phyloP scores from a whole-genome alignment of 2,797 vertebrate species.

The Serranus cabrilla region DNA sequence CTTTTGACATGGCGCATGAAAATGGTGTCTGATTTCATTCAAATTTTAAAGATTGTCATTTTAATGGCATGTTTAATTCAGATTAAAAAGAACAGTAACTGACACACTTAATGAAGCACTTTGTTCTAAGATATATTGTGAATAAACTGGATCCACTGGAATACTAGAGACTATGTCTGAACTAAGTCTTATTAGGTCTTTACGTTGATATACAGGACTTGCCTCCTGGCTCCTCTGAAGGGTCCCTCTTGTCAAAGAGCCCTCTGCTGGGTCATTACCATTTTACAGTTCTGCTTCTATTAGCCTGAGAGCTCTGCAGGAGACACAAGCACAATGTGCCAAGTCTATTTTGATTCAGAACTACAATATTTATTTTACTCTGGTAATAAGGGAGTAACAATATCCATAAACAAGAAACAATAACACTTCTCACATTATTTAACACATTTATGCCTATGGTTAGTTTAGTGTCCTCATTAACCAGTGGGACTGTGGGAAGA shows the following conservation, averaged over 20 bases:
- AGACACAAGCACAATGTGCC: conserved; percentile 12
- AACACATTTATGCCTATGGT: neutral
- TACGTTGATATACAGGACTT: conserved; percentile 16
- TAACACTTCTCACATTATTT: neutral
- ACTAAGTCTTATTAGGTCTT: neutral
- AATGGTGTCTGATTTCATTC: no score
- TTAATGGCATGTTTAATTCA: neutral
- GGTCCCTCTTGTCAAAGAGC: conserved; percentile 30
- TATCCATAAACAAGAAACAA: neutral
- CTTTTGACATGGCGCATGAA: no score
- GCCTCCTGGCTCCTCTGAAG: conserved; percentile 8
- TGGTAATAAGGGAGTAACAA: neutral
- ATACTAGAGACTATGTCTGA: neutral
- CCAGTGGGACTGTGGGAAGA: neutral
- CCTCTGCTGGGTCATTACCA: conserved; percentile 45
- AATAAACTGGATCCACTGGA: neutral
- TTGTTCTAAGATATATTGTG: neutral
- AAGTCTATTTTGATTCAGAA: conserved; percentile 12
- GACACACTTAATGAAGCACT: neutral
- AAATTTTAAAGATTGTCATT: no score
- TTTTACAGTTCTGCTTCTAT: conserved; percentile 45
- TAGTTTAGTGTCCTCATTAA: neutral
- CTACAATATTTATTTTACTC: conserved; percentile 9
- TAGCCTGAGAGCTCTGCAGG: conserved; percentile 28
- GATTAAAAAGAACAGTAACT: neutral